Conservation (phyloP, 2,113 vertebrate species). For the Fregetta grallaria region DNA sequence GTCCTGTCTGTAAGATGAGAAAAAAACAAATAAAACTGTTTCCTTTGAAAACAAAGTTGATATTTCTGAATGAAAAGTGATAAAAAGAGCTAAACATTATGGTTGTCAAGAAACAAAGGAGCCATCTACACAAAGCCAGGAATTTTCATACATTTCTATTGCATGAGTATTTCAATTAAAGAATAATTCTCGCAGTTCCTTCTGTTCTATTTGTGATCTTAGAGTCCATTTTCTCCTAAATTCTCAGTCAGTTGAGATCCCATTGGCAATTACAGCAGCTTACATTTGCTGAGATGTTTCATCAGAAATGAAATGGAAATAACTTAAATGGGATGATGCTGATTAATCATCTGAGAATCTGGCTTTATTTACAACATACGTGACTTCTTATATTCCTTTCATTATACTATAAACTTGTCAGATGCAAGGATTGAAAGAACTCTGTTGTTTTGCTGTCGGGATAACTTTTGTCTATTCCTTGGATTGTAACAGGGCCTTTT, state of each 20-base stretch:
- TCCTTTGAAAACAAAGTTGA: not conserved
- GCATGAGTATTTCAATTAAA: not conserved
- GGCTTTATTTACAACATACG: not conserved
- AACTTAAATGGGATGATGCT: not conserved
- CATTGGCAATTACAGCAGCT: not conserved
- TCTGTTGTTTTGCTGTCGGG: accelerated
- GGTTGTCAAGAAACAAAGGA: not conserved
- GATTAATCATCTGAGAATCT: not conserved
- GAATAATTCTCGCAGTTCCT: not conserved
- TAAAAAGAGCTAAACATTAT: not conserved
- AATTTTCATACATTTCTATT: not conserved
- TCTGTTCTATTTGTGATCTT: not conserved
- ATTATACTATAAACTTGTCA: not conserved
- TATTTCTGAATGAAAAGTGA: not conserved
- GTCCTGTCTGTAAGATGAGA: not conserved
- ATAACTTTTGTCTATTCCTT: not conserved
- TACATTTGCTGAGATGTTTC: not conserved
- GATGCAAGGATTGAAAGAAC: not conserved
- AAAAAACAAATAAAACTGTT: not conserved
- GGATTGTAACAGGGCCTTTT: not conserved
- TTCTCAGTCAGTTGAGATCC: not conserved
- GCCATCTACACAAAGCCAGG: not conserved
- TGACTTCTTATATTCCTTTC: not conserved
- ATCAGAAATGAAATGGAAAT: not conserved
- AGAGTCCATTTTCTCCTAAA: not conserved